A percentile compares a stretch with the other conserved stretches of the same genome.
Evolutionary conservation across 2,888 invertebrate genomes (phyloP).

Genomic region (Rotaria magnacalcarata): DNA sequence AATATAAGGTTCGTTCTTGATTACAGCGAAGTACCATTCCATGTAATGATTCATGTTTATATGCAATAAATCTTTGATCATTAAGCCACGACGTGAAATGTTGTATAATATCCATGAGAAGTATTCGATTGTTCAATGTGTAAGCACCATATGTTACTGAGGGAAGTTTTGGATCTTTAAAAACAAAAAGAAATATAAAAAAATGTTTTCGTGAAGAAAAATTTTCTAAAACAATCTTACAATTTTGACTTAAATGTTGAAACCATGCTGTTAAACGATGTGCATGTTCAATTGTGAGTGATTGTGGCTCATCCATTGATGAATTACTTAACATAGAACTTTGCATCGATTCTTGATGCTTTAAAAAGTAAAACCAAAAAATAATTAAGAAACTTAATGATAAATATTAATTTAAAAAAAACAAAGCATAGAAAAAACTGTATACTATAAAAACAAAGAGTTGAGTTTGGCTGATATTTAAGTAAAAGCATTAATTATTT

Average conservation of each 20-base stretch:
- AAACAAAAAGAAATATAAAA: too few species aligned
- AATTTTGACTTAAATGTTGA: neutral
- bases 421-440: too few species aligned
- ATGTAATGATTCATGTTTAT: conserved; percentile 19
- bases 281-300: neutral
- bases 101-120: neutral
- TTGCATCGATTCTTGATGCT: conserved; percentile 10
- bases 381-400: neutral
- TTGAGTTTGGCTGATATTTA: too few species aligned
- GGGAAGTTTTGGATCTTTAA: neutral
- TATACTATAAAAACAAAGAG: too few species aligned
- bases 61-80: neutral
- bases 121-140: neutral
- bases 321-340: neutral
- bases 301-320: conserved; percentile 4
- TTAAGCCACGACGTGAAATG: neutral
- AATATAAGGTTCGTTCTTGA: neutral
- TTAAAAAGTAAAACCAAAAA: neutral
- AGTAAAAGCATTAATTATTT: neutral
- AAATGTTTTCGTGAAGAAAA: neutral
- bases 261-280: neutral
- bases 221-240: neutral
- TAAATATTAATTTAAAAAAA: too few species aligned
- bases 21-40: conserved; percentile 3
- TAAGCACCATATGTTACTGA: neutral